Percentiles rank a stretch among this genome's conserved stretches.
phyloP scores from a whole-genome alignment of 2,797 vertebrate species.

The Acrossocheilus wenchowensis region DNA sequence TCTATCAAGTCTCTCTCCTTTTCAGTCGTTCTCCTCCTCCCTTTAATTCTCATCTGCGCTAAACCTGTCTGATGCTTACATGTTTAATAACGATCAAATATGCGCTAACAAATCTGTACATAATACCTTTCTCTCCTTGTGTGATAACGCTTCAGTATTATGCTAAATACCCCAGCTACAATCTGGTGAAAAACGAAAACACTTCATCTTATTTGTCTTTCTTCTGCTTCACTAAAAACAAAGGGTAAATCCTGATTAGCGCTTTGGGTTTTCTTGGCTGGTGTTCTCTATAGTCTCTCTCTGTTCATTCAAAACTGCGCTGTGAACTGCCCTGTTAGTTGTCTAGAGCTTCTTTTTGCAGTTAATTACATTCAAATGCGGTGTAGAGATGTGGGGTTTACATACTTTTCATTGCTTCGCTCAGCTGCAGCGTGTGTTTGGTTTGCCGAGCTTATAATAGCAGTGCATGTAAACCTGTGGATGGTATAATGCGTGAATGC shows the following conservation, averaged over 20 bases:
- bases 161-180: conserved; percentile 65
- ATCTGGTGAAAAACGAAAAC: conserved; percentile 44
- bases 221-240: conserved; percentile 63
- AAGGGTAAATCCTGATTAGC: conserved; percentile 71
- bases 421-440: background rate
- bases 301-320: conserved; percentile 65
- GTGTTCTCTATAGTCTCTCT: conserved; percentile 64
- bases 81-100: conserved; percentile 69
- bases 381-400: background rate
- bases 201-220: conserved; percentile 52
- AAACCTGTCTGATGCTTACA: conserved; percentile 64
- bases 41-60: conserved; percentile 57
- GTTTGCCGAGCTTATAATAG: conserved; percentile 31
- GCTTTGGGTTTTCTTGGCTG: conserved; percentile 66
- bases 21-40: conserved; percentile 43
- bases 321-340: conserved; percentile 70
- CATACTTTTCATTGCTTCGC: background rate
- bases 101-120: conserved; percentile 62
- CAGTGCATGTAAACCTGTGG: conserved; percentile 24
- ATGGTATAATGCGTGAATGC: conserved; percentile 33
- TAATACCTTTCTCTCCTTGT: conserved; percentile 56
- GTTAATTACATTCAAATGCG: conserved; percentile 33
- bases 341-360: conserved; percentile 57
- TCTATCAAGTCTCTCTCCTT: conserved; percentile 42
- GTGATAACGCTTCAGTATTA: conserved; percentile 49